A percentile compares a stretch with the other conserved stretches of the same genome.
phyloP scores from a whole-genome alignment of 2,888 invertebrate genomes.

The Cheilosia vulpina region DNA sequence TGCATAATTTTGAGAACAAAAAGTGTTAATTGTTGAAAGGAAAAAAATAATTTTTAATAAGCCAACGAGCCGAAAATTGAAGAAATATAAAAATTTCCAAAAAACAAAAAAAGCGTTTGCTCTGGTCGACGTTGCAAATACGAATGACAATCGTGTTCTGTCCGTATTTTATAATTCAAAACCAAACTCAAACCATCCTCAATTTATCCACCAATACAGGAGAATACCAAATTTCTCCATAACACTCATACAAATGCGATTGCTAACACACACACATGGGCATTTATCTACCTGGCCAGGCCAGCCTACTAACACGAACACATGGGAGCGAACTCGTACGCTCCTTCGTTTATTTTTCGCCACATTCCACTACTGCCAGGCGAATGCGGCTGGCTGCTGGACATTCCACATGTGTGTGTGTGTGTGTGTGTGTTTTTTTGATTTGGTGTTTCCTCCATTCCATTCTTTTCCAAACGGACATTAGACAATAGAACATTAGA shows the following conservation, averaged over 20 bases:
- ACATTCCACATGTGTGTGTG: slow-evolving; percentile 44
- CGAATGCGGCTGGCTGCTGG: slow-evolving; percentile 2
- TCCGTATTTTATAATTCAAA: slow-evolving; percentile 61
- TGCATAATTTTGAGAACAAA: slow-evolving; percentile 71
- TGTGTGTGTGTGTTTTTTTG: slow-evolving; percentile 7
- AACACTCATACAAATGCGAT: slow-evolving; percentile 30
- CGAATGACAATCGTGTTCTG: slow-evolving; percentile 79
- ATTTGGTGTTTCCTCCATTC: slow-evolving; percentile 45
- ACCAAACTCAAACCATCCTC: slow-evolving; percentile 1
- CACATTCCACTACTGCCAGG: slow-evolving; percentile 45
- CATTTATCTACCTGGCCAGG: slow-evolving; percentile 36
- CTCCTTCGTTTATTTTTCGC: slow-evolving; percentile 1
- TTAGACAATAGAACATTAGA: slow-evolving; percentile 27
- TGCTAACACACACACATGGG: not conserved
- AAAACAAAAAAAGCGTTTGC: slow-evolving; percentile 81
- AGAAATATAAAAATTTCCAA: slow-evolving; percentile 82
- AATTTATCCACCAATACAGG: slow-evolving; percentile 28
- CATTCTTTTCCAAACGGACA: slow-evolving; percentile 57
- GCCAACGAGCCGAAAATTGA: slow-evolving; percentile 75
- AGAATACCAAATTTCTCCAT: slow-evolving; percentile 54
- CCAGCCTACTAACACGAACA: not conserved
- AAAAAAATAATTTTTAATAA: slow-evolving; percentile 78
- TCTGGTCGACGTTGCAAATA: slow-evolving; percentile 82
- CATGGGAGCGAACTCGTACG: not conserved
- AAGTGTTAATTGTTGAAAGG: slow-evolving; percentile 75